These are phyloP conservation scores for Petrolisthes cinctipes DNA, from an alignment of 2,888 invertebrate species.

Conservation along the genomic window DNA sequence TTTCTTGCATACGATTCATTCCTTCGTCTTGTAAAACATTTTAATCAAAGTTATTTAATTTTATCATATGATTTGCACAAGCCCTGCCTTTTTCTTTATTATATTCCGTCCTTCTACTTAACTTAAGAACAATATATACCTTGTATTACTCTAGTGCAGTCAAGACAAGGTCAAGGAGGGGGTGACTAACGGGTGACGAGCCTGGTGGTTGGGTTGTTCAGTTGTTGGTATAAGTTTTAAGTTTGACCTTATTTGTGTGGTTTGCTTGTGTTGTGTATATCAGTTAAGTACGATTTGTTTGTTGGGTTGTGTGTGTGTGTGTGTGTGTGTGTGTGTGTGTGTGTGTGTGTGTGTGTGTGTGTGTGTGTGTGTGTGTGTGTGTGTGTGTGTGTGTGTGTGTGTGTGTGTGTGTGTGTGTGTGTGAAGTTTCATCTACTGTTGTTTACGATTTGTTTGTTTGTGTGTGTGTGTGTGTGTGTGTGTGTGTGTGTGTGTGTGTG, in stretches of 20 bases:
- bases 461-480: neutral
- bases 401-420: neutral
- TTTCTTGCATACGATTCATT: neutral
- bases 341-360: neutral
- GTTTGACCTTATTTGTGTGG: neutral
- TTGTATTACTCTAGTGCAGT: conserved; percentile 19
- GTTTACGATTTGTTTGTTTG: neutral
- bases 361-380: neutral
- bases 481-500: conserved; percentile 1
- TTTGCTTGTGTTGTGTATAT: neutral
- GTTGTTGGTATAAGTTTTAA: neutral
- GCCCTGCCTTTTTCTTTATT: neutral
- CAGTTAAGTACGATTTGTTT: neutral
- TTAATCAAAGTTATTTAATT: no score
- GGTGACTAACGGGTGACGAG: neutral
- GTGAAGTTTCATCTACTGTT: neutral
- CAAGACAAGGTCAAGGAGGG: neutral
- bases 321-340: neutral
- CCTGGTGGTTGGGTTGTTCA: neutral
- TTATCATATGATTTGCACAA: neutral
- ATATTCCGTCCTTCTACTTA: conserved; percentile 9
- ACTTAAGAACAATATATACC: conserved; percentile 27
- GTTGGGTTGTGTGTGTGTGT: neutral
- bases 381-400: neutral
- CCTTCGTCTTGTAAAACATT: no score